phyloP scores from a whole-genome alignment of 2,888 invertebrate genomes.

The Drosophila koepferae region DNA sequence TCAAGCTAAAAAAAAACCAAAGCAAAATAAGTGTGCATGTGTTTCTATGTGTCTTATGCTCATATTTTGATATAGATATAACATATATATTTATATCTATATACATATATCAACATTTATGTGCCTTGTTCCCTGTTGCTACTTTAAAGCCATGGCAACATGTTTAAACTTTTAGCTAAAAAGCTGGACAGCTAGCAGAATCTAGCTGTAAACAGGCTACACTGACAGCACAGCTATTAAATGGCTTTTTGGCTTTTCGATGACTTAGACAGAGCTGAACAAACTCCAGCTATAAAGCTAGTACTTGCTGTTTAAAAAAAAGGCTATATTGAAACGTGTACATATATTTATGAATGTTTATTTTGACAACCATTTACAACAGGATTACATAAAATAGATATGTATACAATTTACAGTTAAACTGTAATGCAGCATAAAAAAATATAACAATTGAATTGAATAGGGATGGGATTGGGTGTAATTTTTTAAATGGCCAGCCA shows the following conservation, averaged over 20 bases:
- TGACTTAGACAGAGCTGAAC: not conserved
- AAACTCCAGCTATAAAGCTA: not conserved
- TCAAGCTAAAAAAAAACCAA: constrained; percentile 25
- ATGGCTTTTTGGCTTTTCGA: not conserved
- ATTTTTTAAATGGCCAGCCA: constrained; percentile 23
- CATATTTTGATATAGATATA: constrained; percentile 2
- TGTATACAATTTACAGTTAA: constrained; percentile 56
- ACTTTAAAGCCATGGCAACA: not conserved
- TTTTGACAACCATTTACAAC: constrained; percentile 59
- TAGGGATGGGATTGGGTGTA: not conserved
- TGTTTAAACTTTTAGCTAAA: not conserved
- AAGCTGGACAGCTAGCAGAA: not conserved
- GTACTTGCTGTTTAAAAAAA: not conserved
- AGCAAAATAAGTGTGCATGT: constrained; percentile 15
- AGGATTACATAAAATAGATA: constrained; percentile 32
- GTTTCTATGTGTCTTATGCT: not conserved
- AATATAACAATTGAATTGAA: constrained; percentile 33
- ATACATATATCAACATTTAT: not conserved
- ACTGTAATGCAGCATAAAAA: constrained; percentile 55
- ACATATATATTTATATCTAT: not conserved
- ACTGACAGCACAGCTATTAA: not conserved
- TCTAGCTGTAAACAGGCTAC: not conserved
- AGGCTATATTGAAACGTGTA: not conserved
- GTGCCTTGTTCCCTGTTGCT: not conserved
- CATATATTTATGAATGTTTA: constrained; percentile 50